A percentile compares a stretch with the other conserved stretches of the same genome.
Evolutionary conservation across 2,797 vertebrate species (phyloP).

Genomic region (Fringilla coelebs): DNA sequence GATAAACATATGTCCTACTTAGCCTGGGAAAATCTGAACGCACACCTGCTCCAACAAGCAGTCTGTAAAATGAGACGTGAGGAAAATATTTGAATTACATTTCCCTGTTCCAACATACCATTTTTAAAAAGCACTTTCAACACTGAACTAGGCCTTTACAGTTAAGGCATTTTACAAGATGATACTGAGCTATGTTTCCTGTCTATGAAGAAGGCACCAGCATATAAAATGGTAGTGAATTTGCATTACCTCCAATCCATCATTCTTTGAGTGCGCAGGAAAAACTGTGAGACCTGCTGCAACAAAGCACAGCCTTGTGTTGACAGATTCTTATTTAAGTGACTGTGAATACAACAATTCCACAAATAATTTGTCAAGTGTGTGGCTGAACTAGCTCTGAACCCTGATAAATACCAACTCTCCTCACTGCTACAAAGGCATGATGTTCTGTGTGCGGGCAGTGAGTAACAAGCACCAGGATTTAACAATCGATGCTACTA

Average conservation of each 20-base stretch:
- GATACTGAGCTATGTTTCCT: conserved; percentile 96
- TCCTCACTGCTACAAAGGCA: conserved; percentile 76
- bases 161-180: conserved; percentile 90
- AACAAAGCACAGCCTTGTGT: conserved; percentile 85
- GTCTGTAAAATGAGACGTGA: conserved; percentile 59
- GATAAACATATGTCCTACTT: conserved; percentile 66
- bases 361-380: conserved; percentile 99
- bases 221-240: conserved; percentile 99
- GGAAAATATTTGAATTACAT: conserved; percentile 70
- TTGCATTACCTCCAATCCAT: conserved; percentile 98
- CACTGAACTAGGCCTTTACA: conserved; percentile 82
- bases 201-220: conserved; percentile 85
- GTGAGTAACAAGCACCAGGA: conserved; percentile 69
- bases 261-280: conserved; percentile 84
- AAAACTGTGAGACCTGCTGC: conserved; percentile 82
- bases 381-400: conserved; percentile 97
- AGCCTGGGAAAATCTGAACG: conserved; percentile 49
- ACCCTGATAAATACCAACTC: conserved; percentile 86
- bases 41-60: conserved; percentile 62
- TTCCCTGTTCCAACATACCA: conserved; percentile 62
- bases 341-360: conserved; percentile 99
- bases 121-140: conserved; percentile 70
- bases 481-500: conserved; percentile 76
- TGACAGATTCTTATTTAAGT: conserved; percentile 99
- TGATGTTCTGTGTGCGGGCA: conserved; percentile 67